These are phyloP conservation scores for Styela plicata DNA, from an alignment of 23 tunicate genomes.

Conservation along the genomic window DNA sequence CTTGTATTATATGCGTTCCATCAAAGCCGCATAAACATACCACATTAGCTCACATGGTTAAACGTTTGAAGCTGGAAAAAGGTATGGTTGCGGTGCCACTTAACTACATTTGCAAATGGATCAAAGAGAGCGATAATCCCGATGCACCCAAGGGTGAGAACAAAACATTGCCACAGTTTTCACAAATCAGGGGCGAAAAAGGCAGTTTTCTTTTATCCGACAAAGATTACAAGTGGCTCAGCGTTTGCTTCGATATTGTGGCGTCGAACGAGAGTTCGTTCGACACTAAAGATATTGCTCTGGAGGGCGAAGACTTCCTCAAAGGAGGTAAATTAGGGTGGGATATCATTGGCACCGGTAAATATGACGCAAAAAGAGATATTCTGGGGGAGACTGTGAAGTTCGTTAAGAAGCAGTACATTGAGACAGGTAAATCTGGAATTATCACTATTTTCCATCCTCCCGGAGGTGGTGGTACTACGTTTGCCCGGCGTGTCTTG, in stretches of 20 bases:
- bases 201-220: neutral
- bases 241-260: slow-evolving; percentile 16
- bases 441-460: slow-evolving; percentile 39
- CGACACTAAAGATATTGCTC: neutral
- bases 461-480: slow-evolving; percentile 79
- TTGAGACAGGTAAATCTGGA: slow-evolving; percentile 31
- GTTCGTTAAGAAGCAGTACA: slow-evolving; percentile 13
- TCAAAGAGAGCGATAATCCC: neutral
- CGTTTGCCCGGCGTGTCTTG: slow-evolving; percentile 52
- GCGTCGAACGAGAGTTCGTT: neutral
- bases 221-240: slow-evolving; percentile 23
- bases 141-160: neutral
- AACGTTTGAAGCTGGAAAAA: neutral
- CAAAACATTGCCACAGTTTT: slow-evolving; percentile 16
- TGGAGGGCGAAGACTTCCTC: slow-evolving; percentile 44
- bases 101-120: neutral
- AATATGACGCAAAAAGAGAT: slow-evolving; percentile 35
- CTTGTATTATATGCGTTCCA: neutral
- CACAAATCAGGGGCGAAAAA: neutral
- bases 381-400: neutral
- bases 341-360: slow-evolving; percentile 26
- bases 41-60: neutral
- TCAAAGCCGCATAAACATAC: neutral
- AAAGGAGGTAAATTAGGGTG: slow-evolving; percentile 42
- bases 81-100: neutral